These are phyloP conservation scores for Oncorhynchus masou DNA, from an alignment of 2,113 vertebrate genomes.

Conservation along the genomic window DNA sequence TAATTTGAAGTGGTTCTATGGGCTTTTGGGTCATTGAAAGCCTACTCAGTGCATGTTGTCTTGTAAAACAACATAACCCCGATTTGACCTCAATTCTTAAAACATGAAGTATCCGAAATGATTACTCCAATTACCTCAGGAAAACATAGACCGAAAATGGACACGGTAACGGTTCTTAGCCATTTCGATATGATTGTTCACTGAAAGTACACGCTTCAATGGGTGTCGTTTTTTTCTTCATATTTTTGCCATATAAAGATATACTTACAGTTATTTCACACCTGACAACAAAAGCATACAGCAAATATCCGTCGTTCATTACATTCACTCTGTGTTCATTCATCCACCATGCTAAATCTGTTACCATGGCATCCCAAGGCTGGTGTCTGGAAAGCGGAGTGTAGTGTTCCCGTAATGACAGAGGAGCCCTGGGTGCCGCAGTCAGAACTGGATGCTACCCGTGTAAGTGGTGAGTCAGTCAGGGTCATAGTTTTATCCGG, in stretches of 20 bases:
- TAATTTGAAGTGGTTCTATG: neutral
- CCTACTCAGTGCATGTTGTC: neutral
- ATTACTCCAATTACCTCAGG: neutral
- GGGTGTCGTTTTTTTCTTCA: neutral
- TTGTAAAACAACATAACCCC: neutral
- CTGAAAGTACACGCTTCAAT: neutral
- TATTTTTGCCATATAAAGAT: neutral
- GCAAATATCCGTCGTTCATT: constrained; percentile 9
- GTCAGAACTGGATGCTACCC: constrained; percentile 3
- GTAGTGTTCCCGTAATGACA: constrained; percentile 2
- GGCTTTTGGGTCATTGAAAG: neutral
- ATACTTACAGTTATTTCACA: neutral
- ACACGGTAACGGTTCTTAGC: too few relatives aligned
- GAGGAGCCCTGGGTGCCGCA: constrained; percentile 17
- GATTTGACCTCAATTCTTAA: neutral
- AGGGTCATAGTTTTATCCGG: constrained; percentile 35
- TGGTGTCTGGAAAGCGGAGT: constrained; percentile 8
- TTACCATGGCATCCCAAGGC: constrained; percentile 38
- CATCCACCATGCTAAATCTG: constrained; percentile 29
- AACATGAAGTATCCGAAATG: neutral
- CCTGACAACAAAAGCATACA: neutral
- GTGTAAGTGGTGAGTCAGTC: constrained; percentile 31
- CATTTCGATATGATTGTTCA: neutral
- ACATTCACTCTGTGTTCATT: constrained; percentile 31
- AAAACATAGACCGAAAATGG: neutral